Conservation (phyloP, 2,888 invertebrate genomes). For the Cabera pusaria region DNA sequence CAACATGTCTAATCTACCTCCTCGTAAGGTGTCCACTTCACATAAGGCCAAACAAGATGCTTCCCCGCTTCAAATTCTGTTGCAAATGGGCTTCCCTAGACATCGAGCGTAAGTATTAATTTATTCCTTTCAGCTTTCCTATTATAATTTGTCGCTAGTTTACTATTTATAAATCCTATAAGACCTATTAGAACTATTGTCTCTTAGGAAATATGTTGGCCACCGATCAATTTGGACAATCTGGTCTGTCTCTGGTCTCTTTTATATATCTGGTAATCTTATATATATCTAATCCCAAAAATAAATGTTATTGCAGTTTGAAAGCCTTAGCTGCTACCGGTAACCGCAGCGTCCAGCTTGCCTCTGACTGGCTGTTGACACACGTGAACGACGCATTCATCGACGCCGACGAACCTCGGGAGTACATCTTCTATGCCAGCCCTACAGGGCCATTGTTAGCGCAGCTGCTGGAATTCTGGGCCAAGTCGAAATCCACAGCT, state of each 20-base stretch:
- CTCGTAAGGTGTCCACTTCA: constrained; percentile 88
- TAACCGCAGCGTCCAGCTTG: constrained; percentile 92
- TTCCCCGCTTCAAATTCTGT: constrained; percentile 90
- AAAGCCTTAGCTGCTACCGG: constrained; percentile 96
- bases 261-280: too few species aligned
- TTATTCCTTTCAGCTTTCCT: not conserved
- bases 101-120: constrained; percentile 92
- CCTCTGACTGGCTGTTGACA: constrained; percentile 95
- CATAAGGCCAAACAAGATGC: constrained; percentile 89
- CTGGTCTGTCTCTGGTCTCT: too few species aligned
- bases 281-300: not conserved
- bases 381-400: constrained; percentile 93
- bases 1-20: constrained; percentile 89
- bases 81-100: constrained; percentile 95
- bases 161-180: too few species aligned
- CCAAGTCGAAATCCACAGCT: constrained; percentile 87
- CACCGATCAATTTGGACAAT: too few species aligned
- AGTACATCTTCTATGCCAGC: constrained; percentile 94
- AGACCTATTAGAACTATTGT: too few species aligned
- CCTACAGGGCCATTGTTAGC: constrained; percentile 90
- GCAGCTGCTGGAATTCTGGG: constrained; percentile 90
- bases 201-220: too few species aligned
- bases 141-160: too few species aligned
- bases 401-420: constrained; percentile 90
- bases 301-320: constrained; percentile 83